A percentile compares a stretch with the other conserved stretches of the same genome.
Conservation (phyloP, 2,113 vertebrate species). For the Hiodon tergisus region DNA sequence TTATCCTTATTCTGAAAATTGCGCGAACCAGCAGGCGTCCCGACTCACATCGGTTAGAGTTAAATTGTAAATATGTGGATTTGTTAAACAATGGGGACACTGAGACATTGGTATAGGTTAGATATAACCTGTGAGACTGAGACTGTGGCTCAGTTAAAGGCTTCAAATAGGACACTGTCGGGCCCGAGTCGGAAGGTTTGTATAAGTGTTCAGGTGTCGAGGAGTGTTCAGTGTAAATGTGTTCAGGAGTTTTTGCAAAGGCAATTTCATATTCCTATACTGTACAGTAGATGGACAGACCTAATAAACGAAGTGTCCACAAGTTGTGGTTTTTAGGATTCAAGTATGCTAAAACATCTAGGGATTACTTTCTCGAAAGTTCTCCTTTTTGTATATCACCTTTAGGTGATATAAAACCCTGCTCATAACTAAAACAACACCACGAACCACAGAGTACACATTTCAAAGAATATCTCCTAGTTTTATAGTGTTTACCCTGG, state of each 20-base stretch:
- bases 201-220: no score
- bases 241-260: no score
- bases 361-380: neutral
- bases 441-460: neutral
- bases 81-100: neutral
- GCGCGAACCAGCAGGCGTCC: neutral
- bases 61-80: neutral
- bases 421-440: neutral
- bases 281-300: neutral
- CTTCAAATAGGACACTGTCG: no score
- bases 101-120: neutral
- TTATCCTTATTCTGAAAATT: neutral
- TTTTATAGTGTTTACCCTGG: slow-evolving; percentile 3
- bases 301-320: neutral
- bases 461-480: neutral
- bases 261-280: no score
- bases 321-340: neutral
- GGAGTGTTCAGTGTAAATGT: neutral
- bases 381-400: neutral
- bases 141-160: no score
- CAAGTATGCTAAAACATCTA: neutral
- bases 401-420: neutral
- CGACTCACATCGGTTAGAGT: neutral
- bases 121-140: no score
- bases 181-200: no score